Percentiles rank a stretch among this genome's conserved stretches.
These are phyloP conservation scores for Apostichopus parvimensis DNA, from an alignment of 35 echinoderm and acorn worm species.

Conservation along the genomic window DNA sequence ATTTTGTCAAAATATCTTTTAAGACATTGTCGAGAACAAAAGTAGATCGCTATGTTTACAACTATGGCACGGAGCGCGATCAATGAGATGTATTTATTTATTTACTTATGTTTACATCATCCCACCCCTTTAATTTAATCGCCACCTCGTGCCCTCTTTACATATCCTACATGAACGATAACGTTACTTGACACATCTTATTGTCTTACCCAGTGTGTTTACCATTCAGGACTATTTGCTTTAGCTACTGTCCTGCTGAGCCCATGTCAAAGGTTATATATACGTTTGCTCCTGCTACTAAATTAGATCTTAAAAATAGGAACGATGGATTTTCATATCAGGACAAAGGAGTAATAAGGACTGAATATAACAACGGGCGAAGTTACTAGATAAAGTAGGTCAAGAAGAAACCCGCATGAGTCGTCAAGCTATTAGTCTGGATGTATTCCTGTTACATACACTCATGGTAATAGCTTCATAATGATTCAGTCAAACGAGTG, in stretches of 20 bases:
- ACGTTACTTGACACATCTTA: background rate
- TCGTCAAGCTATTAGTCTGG: background rate
- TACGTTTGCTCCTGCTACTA: background rate
- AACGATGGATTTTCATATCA: background rate
- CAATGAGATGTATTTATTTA: no score
- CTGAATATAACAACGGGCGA: no score
- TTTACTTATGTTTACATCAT: no score
- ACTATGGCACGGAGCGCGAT: no score
- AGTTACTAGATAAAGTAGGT: background rate
- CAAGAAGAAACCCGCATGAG: background rate
- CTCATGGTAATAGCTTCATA: no score
- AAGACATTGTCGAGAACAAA: no score
- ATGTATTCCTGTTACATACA: background rate
- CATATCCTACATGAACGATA: no score
- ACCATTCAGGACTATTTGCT: background rate
- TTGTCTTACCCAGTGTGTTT: background rate
- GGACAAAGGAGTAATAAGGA: background rate
- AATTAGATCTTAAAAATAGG: background rate
- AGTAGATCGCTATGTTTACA: no score
- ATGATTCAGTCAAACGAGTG: no score
- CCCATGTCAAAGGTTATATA: background rate
- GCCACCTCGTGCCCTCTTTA: no score
- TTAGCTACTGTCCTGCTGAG: background rate
- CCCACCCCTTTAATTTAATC: no score
- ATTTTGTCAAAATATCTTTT: no score